These are phyloP conservation scores for Cervus canadensis DNA, from an alignment of 2,113 vertebrate genomes.

Conservation along the genomic window DNA sequence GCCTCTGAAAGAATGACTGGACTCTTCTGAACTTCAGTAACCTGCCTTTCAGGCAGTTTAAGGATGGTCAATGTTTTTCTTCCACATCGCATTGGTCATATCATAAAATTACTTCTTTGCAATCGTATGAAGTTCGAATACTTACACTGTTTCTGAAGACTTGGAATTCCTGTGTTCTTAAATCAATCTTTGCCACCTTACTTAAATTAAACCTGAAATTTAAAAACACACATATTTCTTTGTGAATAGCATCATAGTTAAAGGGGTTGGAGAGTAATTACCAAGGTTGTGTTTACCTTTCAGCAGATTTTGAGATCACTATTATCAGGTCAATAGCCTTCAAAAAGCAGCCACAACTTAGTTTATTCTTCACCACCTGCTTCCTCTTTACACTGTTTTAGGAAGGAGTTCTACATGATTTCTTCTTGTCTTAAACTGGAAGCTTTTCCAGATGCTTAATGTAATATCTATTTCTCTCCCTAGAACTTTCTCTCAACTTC, in stretches of 20 bases:
- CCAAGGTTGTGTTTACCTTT: not conserved
- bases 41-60: not conserved
- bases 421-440: conserved; percentile 11
- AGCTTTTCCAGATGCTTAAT: conserved; percentile 15
- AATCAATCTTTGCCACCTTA: conserved; percentile 88
- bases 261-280: not conserved
- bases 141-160: conserved; percentile 94
- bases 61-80: not conserved
- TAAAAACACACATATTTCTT: conserved; percentile 35
- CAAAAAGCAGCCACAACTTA: not conserved
- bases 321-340: not conserved
- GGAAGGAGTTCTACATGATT: not conserved
- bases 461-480: not conserved
- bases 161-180: conserved; percentile 93
- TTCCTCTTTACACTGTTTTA: conserved; percentile 25
- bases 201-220: conserved; percentile 90
- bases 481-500: not conserved
- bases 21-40: not conserved
- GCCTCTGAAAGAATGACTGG: not conserved
- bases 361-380: not conserved
- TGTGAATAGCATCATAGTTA: not conserved
- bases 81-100: not conserved
- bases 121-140: conserved; percentile 41
- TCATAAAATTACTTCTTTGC: not conserved
- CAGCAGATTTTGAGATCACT: not conserved